Percentiles rank a stretch among this genome's conserved stretches.
phyloP scores from a whole-genome alignment of 1,140 invertebrate genomes.

The Protaetia brevitarsis region DNA sequence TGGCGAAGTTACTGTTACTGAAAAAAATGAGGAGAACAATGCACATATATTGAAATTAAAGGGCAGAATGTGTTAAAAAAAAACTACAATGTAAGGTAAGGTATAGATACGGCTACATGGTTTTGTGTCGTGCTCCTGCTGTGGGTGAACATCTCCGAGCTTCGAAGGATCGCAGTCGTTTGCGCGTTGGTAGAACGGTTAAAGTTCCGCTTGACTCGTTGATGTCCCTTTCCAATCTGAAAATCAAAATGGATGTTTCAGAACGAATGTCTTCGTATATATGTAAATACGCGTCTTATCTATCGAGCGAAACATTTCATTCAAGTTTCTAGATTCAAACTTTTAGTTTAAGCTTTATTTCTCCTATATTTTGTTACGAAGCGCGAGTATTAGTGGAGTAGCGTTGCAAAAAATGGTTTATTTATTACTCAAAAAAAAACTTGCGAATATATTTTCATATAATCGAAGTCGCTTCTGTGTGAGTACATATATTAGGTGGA shows the following conservation, averaged over 20 bases:
- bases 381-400: too few species aligned
- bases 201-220: slow-evolving; percentile 35
- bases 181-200: slow-evolving; percentile 34
- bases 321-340: neutral
- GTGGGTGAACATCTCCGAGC: slow-evolving; percentile 28
- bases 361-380: too few species aligned
- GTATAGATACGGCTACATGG: slow-evolving; percentile 28
- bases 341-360: neutral
- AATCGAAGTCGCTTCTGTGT: too few species aligned
- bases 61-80: slow-evolving; percentile 26
- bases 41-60: too few species aligned
- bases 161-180: slow-evolving; percentile 42
- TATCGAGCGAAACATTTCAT: neutral
- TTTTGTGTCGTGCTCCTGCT: slow-evolving; percentile 29
- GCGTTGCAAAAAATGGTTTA: too few species aligned
- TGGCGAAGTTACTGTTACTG: too few species aligned
- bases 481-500: too few species aligned
- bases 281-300: neutral
- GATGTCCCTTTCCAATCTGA: slow-evolving; percentile 24
- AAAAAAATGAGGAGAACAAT: too few species aligned
- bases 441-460: too few species aligned
- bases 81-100: neutral
- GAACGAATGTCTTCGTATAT: neutral
- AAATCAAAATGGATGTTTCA: neutral
- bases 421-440: too few species aligned